Percentiles rank a stretch among this genome's conserved stretches.
These are phyloP conservation scores for Podilymbus podiceps DNA, from an alignment of 2,113 vertebrate genomes.

Conservation along the genomic window DNA sequence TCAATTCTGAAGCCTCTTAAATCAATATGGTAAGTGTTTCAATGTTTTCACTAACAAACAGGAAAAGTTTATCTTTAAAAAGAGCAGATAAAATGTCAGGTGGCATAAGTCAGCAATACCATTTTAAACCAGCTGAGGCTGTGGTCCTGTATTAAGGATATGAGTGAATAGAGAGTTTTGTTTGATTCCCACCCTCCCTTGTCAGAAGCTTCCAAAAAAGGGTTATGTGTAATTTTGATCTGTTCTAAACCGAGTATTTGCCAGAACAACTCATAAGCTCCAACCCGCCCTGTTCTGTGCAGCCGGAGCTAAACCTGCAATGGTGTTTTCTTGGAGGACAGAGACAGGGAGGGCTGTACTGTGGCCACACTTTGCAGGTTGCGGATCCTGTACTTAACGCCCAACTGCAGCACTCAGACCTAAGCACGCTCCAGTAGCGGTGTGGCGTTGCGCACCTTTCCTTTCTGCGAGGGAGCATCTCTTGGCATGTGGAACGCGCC, in stretches of 20 bases:
- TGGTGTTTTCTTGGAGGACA: background rate
- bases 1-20: background rate
- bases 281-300: background rate
- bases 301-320: background rate
- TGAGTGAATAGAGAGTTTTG: background rate
- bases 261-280: background rate
- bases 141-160: background rate
- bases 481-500: rapidly evolving
- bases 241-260: background rate
- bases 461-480: background rate
- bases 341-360: too few relatives aligned
- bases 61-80: background rate
- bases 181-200: too few relatives aligned
- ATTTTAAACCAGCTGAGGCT: background rate
- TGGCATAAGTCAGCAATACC: background rate
- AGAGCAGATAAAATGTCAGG: background rate
- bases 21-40: background rate
- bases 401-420: too few relatives aligned
- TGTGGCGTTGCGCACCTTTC: rapidly evolving
- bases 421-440: rapidly evolving
- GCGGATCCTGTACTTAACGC: background rate
- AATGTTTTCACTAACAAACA: background rate
- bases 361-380: background rate
- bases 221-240: background rate
- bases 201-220: background rate